Conservation (phyloP, 1,140 invertebrate species). For the Frieseomelitta varia region DNA sequence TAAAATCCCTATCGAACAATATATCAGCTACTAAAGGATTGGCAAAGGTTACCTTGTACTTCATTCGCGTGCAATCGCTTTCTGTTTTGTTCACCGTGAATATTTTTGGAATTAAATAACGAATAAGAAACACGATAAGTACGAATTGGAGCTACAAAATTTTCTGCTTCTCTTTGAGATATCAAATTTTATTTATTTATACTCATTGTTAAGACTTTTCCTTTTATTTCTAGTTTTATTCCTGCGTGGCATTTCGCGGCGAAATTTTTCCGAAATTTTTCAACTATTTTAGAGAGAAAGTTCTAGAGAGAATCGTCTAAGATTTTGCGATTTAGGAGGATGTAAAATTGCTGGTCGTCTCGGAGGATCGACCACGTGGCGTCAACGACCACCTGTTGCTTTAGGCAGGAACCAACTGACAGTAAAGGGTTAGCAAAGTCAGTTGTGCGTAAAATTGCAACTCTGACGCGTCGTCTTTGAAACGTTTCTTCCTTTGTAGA, state of each 20-base stretch:
- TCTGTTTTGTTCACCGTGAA: not conserved
- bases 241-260: too few species aligned
- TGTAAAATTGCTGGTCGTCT: not conserved
- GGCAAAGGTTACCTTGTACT: slow-evolving; percentile 49
- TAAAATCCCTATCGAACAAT: slow-evolving; percentile 75
- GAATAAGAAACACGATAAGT: too few species aligned
- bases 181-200: not conserved
- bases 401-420: slow-evolving; percentile 63
- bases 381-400: slow-evolving; percentile 63
- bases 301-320: too few species aligned
- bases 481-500: slow-evolving; percentile 31
- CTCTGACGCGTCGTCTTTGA: not conserved
- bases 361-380: slow-evolving; percentile 25
- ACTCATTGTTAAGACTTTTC: too few species aligned
- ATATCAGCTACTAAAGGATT: slow-evolving; percentile 68
- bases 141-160: too few species aligned
- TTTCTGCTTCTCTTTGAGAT: not conserved
- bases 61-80: slow-evolving; percentile 6
- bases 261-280: too few species aligned
- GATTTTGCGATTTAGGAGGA: not conserved
- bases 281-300: too few species aligned
- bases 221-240: too few species aligned
- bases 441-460: slow-evolving; percentile 56
- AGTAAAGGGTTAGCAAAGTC: slow-evolving; percentile 47
- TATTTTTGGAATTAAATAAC: too few species aligned